Base-by-base conservation (phyloP, 2,888 invertebrate species). In the Macrophya alboannulata region DNA sequence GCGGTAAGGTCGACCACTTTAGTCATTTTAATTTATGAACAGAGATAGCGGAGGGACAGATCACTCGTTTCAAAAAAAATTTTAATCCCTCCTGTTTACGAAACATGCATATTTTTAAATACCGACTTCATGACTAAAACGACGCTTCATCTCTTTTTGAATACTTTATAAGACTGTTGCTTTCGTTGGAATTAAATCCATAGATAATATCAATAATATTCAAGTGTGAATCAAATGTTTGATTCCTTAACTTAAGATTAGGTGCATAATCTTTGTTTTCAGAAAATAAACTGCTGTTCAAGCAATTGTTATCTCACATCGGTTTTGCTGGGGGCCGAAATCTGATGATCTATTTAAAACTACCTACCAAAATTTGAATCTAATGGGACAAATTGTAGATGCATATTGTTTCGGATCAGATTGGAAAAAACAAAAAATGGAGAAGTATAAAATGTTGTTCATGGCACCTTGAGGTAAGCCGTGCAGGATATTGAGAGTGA, bases 401-500 rank as follows among this genome's bases (percentile, higher is more conserved):
- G 21, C 25, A 25, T 8, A 21, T 68, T 12, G 43, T 25, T 45
- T 25, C 17, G 10, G 3, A 43, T 43, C 25, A 12, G 12, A n/a
- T 4, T 48, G 43, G 17, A 62, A 10, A 15, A 6, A 15, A 31
- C 4, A 51, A 31, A 51, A 9, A 51, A 15, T 21, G 1, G 10
- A 25, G 17, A 77, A 5, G 17, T 9, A 37, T 12, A 37, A n/a
- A 31, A 45, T 43, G 40, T 17, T 59, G n/a, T 62, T 62, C 25
- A 21, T 9, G 40, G n/a, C 94, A 97, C 98, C 98, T 96, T 98
- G 97, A 0, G 98, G 98, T 88, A 98, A 94, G 31, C 98, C 99
- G 94, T 98, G 98, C 25, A 99, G 94, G 88, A 99, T 97, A 88
- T 98, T 98, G 17, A 99, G 95, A 0, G 98, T 99, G 77, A 99